phyloP scores from a whole-genome alignment of 30 jellyfish, hydroid and myxozoan species.

The Hydractinia symbiolongicarpus region DNA sequence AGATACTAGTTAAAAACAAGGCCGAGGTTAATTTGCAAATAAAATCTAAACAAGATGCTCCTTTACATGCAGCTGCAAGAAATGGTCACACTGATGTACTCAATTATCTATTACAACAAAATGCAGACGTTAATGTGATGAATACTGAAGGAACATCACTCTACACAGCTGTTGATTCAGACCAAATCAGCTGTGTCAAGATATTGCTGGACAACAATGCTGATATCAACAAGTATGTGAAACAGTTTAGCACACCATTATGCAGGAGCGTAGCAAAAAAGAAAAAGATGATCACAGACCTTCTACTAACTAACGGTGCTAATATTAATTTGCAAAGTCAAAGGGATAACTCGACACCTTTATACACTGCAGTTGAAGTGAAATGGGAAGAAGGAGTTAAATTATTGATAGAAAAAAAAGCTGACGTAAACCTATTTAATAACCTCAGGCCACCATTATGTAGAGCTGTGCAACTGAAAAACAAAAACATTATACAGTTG shows the following conservation, averaged over 20 bases:
- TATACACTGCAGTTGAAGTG: constrained; percentile 84
- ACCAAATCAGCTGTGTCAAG: neutral
- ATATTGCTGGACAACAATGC: neutral
- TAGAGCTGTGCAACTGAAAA: neutral
- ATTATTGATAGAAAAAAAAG: constrained; percentile 32
- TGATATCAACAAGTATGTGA: neutral
- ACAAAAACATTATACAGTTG: neutral
- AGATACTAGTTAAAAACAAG: neutral
- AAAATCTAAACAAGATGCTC: neutral
- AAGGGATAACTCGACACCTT: constrained; percentile 79
- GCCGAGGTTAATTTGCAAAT: constrained; percentile 6
- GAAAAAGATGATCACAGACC: neutral
- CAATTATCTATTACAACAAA: neutral
- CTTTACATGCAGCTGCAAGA: constrained; percentile 12
- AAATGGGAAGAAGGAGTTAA: constrained; percentile 56
- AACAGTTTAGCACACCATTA: neutral
- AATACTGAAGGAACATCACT: neutral
- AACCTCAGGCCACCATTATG: neutral
- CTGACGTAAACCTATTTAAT: neutral
- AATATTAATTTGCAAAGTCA: neutral
- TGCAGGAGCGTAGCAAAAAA: neutral
- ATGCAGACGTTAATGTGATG: constrained; percentile 12
- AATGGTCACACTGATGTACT: neutral
- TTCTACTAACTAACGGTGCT: neutral
- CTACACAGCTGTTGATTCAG: neutral